Conservation (phyloP, 1,140 invertebrate genomes). For the Drosophila pectinifera region DNA sequence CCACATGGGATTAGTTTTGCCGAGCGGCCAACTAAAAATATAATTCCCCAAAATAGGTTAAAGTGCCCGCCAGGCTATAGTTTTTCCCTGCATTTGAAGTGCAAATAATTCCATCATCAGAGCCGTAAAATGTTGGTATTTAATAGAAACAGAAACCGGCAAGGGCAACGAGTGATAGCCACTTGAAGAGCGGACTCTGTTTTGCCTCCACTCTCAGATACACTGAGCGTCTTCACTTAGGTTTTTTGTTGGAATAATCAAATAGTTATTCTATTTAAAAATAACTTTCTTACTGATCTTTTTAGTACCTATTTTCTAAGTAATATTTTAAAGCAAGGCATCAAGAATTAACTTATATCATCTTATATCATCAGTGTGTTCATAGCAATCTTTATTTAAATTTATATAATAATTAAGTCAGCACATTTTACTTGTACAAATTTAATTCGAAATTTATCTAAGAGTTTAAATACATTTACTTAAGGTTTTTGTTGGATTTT, state of each 20-base stretch:
- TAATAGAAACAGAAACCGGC: slow-evolving; percentile 57
- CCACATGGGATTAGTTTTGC: slow-evolving; percentile 52
- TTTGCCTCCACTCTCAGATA: slow-evolving; percentile 12
- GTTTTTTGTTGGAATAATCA: too few species aligned
- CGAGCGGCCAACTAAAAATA: slow-evolving; percentile 56
- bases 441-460: not conserved
- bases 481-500: not conserved
- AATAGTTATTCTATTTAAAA: too few species aligned
- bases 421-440: too few species aligned
- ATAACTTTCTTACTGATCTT: too few species aligned
- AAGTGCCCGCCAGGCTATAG: slow-evolving; percentile 27
- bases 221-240: slow-evolving; percentile 1
- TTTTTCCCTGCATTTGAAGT: slow-evolving; percentile 51
- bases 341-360: too few species aligned
- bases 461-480: too few species aligned
- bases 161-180: slow-evolving; percentile 80
- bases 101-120: slow-evolving; percentile 81
- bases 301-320: too few species aligned
- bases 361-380: too few species aligned
- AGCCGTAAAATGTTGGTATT: slow-evolving; percentile 13
- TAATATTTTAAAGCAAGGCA: too few species aligned
- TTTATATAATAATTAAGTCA: too few species aligned
- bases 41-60: slow-evolving; percentile 20
- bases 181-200: slow-evolving; percentile 57
- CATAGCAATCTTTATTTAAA: too few species aligned